phyloP scores from a whole-genome alignment of 2,113 vertebrate species.

The Bubalus kerabau region DNA sequence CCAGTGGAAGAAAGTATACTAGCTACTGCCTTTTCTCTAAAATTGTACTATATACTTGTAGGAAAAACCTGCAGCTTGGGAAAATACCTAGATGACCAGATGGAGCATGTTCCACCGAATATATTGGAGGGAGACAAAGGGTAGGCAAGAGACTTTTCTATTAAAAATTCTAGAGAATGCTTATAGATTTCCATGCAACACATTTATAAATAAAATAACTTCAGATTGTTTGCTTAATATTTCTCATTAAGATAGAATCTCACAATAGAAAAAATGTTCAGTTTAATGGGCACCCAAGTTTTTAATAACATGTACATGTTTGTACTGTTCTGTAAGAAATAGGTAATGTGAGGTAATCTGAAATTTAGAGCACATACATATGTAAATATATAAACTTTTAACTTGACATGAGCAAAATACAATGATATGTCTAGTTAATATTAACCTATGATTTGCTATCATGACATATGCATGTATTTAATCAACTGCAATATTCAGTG shows the following conservation, averaged over 20 bases:
- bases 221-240: background rate
- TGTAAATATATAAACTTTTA: background rate
- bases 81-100: background rate
- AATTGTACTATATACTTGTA: background rate
- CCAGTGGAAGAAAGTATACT: background rate
- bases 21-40: background rate
- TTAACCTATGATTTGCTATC: background rate
- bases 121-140: rapidly evolving
- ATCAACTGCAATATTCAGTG: background rate
- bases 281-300: background rate
- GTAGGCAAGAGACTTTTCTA: background rate
- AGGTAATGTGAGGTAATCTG: background rate
- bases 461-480: background rate
- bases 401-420: background rate
- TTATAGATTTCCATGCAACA: background rate
- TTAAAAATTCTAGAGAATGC: background rate
- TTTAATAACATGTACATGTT: background rate
- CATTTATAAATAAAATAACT: background rate
- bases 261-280: background rate
- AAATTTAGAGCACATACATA: background rate
- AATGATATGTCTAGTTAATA: background rate
- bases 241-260: background rate
- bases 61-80: background rate
- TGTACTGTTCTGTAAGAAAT: background rate
- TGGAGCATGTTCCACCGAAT: background rate